phyloP scores from a whole-genome alignment of 2,113 vertebrate genomes.

The Puffinus mauretanicus region DNA sequence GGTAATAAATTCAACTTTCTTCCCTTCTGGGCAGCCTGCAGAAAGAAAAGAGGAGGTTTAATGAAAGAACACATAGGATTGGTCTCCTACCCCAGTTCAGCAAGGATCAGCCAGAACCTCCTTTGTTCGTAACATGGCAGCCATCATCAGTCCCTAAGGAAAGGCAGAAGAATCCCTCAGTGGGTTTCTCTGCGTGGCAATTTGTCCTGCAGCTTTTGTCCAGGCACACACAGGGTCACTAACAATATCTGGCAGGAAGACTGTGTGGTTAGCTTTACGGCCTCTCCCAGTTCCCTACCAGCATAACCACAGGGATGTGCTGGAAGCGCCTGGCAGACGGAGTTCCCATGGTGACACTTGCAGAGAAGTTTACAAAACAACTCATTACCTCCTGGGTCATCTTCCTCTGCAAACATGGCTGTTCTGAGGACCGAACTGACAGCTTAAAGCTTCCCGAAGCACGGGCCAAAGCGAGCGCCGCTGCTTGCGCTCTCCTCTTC shows the following conservation, averaged over 20 bases:
- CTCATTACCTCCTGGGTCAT: neutral
- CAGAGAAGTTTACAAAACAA: slow-evolving; percentile 36
- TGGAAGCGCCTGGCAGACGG: neutral
- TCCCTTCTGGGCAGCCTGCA: slow-evolving; percentile 94
- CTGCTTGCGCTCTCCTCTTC: neutral
- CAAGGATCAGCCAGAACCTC: neutral
- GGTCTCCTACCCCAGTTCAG: neutral
- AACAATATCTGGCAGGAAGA: slow-evolving; percentile 42
- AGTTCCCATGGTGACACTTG: slow-evolving; percentile 30
- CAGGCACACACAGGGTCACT: slow-evolving; percentile 10
- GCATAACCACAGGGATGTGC: slow-evolving; percentile 3
- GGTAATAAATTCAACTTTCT: slow-evolving; percentile 98
- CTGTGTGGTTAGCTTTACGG: neutral
- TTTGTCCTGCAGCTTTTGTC: slow-evolving; percentile 33
- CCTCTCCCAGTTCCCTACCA: slow-evolving; percentile 8
- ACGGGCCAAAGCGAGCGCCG: neutral
- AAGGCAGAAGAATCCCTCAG: slow-evolving; percentile 4
- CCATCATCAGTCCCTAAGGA: neutral
- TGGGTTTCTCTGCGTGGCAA: neutral
- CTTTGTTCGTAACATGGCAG: neutral
- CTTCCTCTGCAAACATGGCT: neutral
- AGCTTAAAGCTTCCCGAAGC: neutral
- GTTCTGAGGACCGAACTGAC: neutral
- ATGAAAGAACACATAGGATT: neutral
- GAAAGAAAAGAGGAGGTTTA: slow-evolving; percentile 32